Percentiles rank a stretch among this genome's conserved stretches.
Conservation (phyloP, 2,888 invertebrate species). For the Crematogaster levior region DNA sequence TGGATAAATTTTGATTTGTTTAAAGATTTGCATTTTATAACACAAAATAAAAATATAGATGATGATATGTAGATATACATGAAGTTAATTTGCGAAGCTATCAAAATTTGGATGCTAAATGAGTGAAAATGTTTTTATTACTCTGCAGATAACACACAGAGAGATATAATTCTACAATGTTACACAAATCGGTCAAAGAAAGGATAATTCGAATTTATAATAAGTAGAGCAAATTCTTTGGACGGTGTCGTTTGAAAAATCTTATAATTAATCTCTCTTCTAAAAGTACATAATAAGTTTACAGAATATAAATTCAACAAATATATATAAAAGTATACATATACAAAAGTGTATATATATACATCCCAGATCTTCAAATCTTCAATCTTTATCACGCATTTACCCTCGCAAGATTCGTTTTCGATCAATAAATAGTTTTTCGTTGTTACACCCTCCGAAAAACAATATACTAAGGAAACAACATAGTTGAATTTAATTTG, state of each 20-base stretch:
- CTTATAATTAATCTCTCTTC: constrained; percentile 6
- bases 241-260: constrained; percentile 41
- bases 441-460: constrained; percentile 38
- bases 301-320: constrained; percentile 39
- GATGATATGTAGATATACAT: constrained; percentile 32
- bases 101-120: neutral
- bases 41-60: neutral
- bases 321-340: constrained; percentile 5
- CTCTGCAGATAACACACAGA: neutral
- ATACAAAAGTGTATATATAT: constrained; percentile 26
- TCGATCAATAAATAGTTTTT: constrained; percentile 17
- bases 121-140: neutral
- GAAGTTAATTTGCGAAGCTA: neutral
- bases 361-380: neutral
- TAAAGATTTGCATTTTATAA: neutral
- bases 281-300: constrained; percentile 37
- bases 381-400: constrained; percentile 9
- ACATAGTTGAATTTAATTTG: neutral
- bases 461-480: neutral
- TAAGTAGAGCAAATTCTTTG: constrained; percentile 21
- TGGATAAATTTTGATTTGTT: neutral
- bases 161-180: neutral
- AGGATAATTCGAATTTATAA: neutral
- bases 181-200: neutral
- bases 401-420: constrained; percentile 24